These are phyloP conservation scores for Diorhabda elongata DNA, from an alignment of 1,140 invertebrate species.

Conservation along the genomic window DNA sequence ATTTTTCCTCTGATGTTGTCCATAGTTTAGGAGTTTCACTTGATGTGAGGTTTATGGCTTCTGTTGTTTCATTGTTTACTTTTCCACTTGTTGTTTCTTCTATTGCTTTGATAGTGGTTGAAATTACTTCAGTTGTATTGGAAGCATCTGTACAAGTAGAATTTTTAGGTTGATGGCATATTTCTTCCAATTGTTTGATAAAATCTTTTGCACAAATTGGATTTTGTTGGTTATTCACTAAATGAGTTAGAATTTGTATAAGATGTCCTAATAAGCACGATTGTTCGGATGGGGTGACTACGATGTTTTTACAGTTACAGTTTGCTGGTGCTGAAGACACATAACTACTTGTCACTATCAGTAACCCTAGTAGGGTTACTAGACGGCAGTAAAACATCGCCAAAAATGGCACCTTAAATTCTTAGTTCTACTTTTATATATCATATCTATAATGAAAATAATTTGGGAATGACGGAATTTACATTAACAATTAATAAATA, in stretches of 20 bases:
- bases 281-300: constrained; percentile 25
- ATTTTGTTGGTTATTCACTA: constrained; percentile 24
- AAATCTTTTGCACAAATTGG: constrained; percentile 2
- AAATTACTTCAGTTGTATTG: too few species aligned
- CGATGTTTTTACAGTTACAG: constrained; percentile 8
- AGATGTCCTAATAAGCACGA: constrained; percentile 30
- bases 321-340: background rate
- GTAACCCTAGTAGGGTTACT: background rate
- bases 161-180: background rate
- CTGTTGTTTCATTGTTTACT: background rate
- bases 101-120: too few species aligned
- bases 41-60: background rate
- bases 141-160: too few species aligned
- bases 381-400: background rate
- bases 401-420: background rate
- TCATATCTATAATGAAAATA: background rate
- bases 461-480: too few species aligned
- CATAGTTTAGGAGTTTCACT: background rate
- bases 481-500: background rate
- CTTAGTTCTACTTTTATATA: background rate
- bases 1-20: background rate
- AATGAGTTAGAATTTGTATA: constrained; percentile 25
- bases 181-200: background rate
- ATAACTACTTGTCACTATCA: background rate
- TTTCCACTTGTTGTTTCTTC: too few species aligned